A percentile compares a stretch with the other conserved stretches of the same genome.
phyloP scores from a whole-genome alignment of 2,113 vertebrate genomes.

The Ptyas mucosa region DNA sequence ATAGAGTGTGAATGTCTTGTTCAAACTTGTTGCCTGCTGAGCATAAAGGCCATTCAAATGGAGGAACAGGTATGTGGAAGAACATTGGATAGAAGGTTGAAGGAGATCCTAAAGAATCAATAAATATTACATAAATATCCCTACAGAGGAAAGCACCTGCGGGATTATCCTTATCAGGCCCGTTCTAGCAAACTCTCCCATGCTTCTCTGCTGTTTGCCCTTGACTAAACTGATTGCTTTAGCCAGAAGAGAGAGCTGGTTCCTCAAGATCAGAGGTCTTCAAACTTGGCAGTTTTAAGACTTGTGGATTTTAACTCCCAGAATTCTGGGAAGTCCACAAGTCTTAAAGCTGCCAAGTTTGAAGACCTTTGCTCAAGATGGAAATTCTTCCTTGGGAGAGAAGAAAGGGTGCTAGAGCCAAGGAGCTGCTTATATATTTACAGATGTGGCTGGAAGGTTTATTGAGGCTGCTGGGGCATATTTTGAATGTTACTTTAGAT shows the following conservation, averaged over 20 bases:
- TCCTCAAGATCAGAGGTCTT: background rate
- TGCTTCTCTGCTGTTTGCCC: background rate
- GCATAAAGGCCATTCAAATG: background rate
- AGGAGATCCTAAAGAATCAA: background rate
- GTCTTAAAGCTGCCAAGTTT: no score
- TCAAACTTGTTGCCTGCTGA: background rate
- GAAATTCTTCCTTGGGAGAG: background rate
- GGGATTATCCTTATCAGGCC: background rate
- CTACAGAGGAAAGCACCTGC: background rate
- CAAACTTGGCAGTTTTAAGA: no score
- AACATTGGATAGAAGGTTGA: background rate
- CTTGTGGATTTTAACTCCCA: no score
- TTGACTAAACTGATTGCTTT: background rate
- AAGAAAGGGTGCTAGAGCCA: background rate
- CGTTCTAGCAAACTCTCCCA: background rate
- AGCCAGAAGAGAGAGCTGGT: background rate
- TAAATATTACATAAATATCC: background rate
- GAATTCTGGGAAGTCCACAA: no score
- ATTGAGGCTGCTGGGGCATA: background rate
- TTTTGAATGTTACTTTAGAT: background rate
- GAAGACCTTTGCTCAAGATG: background rate
- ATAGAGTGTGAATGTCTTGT: background rate
- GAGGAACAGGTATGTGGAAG: background rate
- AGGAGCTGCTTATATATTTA: background rate
- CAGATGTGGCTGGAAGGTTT: background rate